Evolutionary conservation across 2,888 invertebrate species (phyloP).

Genomic region (Microctonus hyperodae): DNA sequence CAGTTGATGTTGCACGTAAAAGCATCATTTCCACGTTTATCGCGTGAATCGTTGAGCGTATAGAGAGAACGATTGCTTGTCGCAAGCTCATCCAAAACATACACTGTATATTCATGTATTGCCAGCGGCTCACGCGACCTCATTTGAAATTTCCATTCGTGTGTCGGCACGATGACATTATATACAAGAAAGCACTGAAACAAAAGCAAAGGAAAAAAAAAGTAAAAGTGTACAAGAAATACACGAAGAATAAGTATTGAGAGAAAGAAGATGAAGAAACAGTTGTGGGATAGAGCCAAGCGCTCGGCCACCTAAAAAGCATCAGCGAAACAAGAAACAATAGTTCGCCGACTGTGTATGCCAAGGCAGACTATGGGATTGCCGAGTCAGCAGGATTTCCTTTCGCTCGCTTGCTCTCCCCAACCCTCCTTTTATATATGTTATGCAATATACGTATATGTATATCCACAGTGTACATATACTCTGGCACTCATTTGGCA

Average conservation of each 20-base stretch:
- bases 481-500: constrained; percentile 29
- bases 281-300: constrained; percentile 21
- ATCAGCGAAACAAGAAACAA: constrained; percentile 37
- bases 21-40: background rate
- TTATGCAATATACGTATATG: background rate
- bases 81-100: background rate
- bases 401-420: constrained; percentile 8
- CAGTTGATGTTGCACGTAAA: background rate
- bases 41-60: background rate
- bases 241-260: background rate
- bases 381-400: constrained; percentile 32
- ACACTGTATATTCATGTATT: background rate
- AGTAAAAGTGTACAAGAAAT: background rate
- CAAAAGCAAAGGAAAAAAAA: background rate
- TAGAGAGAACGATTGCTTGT: constrained; percentile 1
- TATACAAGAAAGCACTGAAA: background rate
- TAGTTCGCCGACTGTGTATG: constrained; percentile 31
- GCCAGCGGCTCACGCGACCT: background rate
- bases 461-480: no score
- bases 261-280: constrained; percentile 7
- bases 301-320: constrained; percentile 19
- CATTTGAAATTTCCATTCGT: background rate
- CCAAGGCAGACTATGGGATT: constrained; percentile 28
- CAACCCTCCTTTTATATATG: background rate
- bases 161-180: background rate